Evolutionary conservation across 2,797 vertebrate species (phyloP), one percentile per base, ranked within the genome.

Genomic region (Sebastes umbrosus): DNA sequence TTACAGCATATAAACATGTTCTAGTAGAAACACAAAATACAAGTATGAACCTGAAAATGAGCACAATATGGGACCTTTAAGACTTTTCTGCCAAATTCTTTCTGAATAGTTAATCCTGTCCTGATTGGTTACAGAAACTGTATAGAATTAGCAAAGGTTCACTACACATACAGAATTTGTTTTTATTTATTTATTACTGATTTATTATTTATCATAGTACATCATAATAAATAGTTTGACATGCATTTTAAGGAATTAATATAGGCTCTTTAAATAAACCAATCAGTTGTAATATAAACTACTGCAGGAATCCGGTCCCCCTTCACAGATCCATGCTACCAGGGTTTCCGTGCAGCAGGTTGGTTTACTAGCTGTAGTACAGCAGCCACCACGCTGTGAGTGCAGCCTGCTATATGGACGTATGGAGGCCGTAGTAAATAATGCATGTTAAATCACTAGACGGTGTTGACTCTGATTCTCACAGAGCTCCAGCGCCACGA

Each of bases 331-430:
- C 83, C 66, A 46, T 24, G 67, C 52, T 22, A 55, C 88, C 89
- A n/a, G 67, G 59, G 75, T 84, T 94, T 94, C 60, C 11, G 2
- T 59, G 36, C 83, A 75, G 74, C 91, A 29, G 80, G 70, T 87
- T 74, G 62, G 90, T 93, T 92, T 92, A 92, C 91, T 87, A 86
- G 67, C 90, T 83, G 88, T 89, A 87, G 79, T 93, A 88, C 75
- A 65, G 57, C 78, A 34, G 22, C 83, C 77, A 79, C 60, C 89
- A 91, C 60, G 83, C 91, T 78, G 70, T 34, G 55, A 32, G 77
- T 52, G 29, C 57, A 50, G 79, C 36, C 36, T 55, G 63, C n/a
- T 86, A 32, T 36, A 27, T 68, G 69, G 18, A 52, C 13, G 52
- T 20, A 4, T 82, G 84, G 85, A 87, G 82, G 82, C 81, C 60